Base-by-base conservation (phyloP, 2,888 invertebrate species). In the Cryptus armator region DNA sequence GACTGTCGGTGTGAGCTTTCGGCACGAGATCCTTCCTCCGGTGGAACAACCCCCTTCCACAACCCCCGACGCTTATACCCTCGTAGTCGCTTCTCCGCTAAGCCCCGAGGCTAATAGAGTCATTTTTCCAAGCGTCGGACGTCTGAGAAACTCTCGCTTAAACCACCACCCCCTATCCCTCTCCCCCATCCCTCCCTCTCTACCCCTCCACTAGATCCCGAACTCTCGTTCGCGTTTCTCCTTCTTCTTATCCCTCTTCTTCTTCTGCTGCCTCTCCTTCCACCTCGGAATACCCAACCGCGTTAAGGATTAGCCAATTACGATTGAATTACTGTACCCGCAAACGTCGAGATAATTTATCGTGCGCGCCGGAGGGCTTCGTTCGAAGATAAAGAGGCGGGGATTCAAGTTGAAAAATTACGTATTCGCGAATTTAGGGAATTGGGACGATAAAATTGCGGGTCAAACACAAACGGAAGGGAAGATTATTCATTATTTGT, bases 231-330 rank as follows among this genome's bases (percentile, higher is more conserved):
- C 19, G 44, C 72, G 12, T 53, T 67, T 37, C 59, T 67, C 24
- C 59, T 44, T 68, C 66, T 24, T 43, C 43, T 53, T 72, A 46
- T 53, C 66, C 78, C 24, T 48, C 56, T 64, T 68, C 32, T 71
- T 44, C 59, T 56, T 46, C 70, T 70, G 67, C 70, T 70, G 67
- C 48, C 46, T 82, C 86, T 85, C 85, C 81, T 70, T 19, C 81
- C 89, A 48, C 48, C 3, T 1, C 19, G 56, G 87, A 81, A 80
- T 84, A 82, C 78, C 78, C 81, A 83, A 88, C 86, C 87, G 87
- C 87, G 90, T 91, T 92, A 92, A 92, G 91, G 91, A 93, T 93
- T 93, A 93, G 92, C 91, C 93, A 93, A 93, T 94, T 93, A 93
- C 92, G 91, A 92, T 92, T 92, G 92, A 92, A 93, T 93, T 92